Conservation (phyloP, 2,797 vertebrate species). For the Notolepis coatsorum region DNA sequence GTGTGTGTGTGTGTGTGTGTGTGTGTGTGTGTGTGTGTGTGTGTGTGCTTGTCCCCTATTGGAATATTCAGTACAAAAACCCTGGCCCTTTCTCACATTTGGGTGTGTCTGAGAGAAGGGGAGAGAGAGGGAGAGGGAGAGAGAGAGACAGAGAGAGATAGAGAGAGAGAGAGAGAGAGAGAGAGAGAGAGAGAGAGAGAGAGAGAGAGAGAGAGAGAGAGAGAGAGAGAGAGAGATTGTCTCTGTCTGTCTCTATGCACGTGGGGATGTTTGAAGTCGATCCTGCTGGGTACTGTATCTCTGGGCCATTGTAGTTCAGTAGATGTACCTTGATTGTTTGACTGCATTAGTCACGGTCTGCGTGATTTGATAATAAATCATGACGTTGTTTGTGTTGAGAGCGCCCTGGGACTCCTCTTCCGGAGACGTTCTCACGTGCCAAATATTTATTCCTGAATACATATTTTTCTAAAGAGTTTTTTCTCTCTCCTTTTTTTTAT, state of each 20-base stretch:
- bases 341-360: slow-evolving; percentile 64
- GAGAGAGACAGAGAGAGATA: too few species aligned
- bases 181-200: too few species aligned
- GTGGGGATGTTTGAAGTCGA: too few species aligned
- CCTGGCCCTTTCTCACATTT: too few species aligned
- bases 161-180: too few species aligned
- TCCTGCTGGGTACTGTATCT: too few species aligned
- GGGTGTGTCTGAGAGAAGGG: slow-evolving; percentile 44
- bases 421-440: slow-evolving; percentile 36
- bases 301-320: slow-evolving; percentile 42
- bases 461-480: slow-evolving; percentile 12
- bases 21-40: slow-evolving; percentile 1
- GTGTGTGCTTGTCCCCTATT: background rate
- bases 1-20: slow-evolving; percentile 2
- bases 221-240: too few species aligned
- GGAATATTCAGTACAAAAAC: too few species aligned
- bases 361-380: slow-evolving; percentile 58
- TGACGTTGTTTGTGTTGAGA: slow-evolving; percentile 43
- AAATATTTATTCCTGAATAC: slow-evolving; percentile 51
- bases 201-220: too few species aligned
- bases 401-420: slow-evolving; percentile 39
- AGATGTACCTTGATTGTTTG: slow-evolving; percentile 67
- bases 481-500: background rate
- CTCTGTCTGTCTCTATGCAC: too few species aligned
- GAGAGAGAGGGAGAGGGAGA: too few species aligned